Base-by-base conservation (phyloP, 2,113 vertebrate genomes). In the Mastomys natalensis region DNA sequence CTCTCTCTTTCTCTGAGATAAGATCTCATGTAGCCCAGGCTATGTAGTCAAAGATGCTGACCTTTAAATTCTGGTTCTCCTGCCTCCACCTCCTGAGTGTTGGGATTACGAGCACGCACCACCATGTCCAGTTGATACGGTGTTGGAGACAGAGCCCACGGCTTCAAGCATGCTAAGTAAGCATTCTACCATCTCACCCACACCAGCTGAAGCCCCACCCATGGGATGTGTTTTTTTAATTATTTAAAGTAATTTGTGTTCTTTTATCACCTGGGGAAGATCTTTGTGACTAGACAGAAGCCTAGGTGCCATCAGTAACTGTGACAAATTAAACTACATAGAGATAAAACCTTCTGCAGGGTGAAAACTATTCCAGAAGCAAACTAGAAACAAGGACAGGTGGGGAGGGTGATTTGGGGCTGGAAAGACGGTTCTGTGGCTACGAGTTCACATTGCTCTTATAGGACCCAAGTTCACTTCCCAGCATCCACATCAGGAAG, bases 361-460 rank as follows among this genome's bases (percentile, higher is more conserved):
- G 5, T 85, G 19, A 89, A 95, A 94, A 89, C 34, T 1, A 45
- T 94, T 89, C 68, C 55, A 70, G 64, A 92, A 70, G 24, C 43
- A 88, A 95, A 90, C 62, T 76, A 64, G 29, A 95, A 96, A 90
- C 55, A 95, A 89, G 72, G n/a, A 87, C 68, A 78, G 89, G 87
- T 78, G 55, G 43, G 45, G 11, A 5, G 17, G 5, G 19, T 26
- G 1, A 86, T 48, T 66, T 51, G 11, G 19, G 34, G 7, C 11
- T n/a, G 31, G 21, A 24, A 37, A 70, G 31, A 51, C 53, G 31
- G 64, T 2, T 37, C 31, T 15, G 85, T 37, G 64, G 17, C 62
- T 51, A 13, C 4, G 11, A 24, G 64, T 15, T 51, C 10, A 22
- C 22, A 22, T 26, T 29, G 40, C 58, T 84, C 31, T 51, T 51